A percentile compares a stretch with the other conserved stretches of the same genome.
phyloP scores from a whole-genome alignment of 2,888 invertebrate species.

The Subacronicta megacephala region DNA sequence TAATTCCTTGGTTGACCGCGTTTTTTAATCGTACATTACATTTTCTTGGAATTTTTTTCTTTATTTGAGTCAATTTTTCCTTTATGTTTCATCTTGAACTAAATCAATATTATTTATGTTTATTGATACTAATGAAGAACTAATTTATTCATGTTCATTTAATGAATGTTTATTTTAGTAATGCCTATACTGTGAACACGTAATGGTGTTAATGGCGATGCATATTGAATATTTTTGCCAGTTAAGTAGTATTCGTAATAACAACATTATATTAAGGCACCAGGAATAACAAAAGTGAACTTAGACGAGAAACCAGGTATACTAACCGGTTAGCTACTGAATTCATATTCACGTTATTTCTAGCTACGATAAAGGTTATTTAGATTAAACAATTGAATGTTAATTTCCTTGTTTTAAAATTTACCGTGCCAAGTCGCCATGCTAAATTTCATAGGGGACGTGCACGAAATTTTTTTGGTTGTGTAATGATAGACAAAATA shows the following conservation, averaged over 20 bases:
- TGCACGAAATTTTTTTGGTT: constrained; percentile 63
- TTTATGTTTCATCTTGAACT: background rate
- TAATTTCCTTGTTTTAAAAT: constrained; percentile 59
- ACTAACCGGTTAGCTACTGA: constrained; percentile 53
- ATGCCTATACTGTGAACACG: background rate
- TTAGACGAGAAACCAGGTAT: constrained; percentile 31
- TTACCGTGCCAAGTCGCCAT: constrained; percentile 49
- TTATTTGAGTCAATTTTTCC: constrained; percentile 3
- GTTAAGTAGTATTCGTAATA: constrained; percentile 1
- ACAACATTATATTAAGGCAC: constrained; percentile 3
- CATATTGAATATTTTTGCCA: background rate
- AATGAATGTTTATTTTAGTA: background rate
- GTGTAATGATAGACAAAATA: constrained; percentile 58
- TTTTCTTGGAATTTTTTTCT: constrained; percentile 6
- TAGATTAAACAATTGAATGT: constrained; percentile 66
- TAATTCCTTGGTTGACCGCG: constrained; percentile 28
- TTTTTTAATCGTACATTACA: constrained; percentile 17
- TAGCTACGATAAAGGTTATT: constrained; percentile 57
- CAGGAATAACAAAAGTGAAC: constrained; percentile 39
- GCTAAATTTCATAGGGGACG: constrained; percentile 59
- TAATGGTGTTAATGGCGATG: constrained; percentile 7
- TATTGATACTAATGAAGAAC: background rate
- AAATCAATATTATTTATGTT: background rate
- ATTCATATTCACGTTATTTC: constrained; percentile 65
- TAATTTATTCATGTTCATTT: constrained; percentile 4